Base-by-base conservation (phyloP, 2,797 vertebrate species). In the Lepilemur septentrionalis region DNA sequence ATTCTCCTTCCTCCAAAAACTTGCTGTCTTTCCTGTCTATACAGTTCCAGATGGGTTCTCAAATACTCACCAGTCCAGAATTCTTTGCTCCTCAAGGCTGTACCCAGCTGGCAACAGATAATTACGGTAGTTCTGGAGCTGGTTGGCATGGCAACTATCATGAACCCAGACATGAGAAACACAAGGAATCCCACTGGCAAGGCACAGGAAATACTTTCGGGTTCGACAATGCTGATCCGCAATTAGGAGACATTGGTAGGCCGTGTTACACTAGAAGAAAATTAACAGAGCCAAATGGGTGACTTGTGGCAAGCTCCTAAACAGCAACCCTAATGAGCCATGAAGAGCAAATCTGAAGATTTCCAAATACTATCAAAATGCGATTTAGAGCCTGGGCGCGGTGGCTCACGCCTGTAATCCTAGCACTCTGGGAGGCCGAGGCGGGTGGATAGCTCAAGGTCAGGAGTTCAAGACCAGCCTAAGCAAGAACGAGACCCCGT, bases 91-190 rank as follows among this genome's bases (percentile, higher is more conserved):
- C 4, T 99, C 99, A 61, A 99, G 97, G 35, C 99, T 99, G 69
- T 99, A 97, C 14, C 99, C 99, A 0, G 99, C 99, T 14, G 99
- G 99, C 86, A 99, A 98, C 98, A 99, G 98, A 98, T 99, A 99
- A 98, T 99, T 99, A 93, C 99, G 99, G 93, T 99, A 99, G 98
- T 99, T 99, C 18, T 99, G 99, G 94, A 99, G 99, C 98, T 99
- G 99, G 98, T 99, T 99, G 67, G 99, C 99, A 41, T 99, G 99
- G 98, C 99, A 99, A 96, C 99, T 99, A 94, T 99, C 99, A n/a
- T 99, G 98, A 93, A 99, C 99, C 99, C 99, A 99, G 75, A 99
- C 97, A 79, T 99, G 99, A 25, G 99, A 99, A 43, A 99, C 99
- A 59, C 99, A 99, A 2, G 99, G 99, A 79, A 99, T 99, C 0